A percentile compares a stretch with the other conserved stretches of the same genome.
Evolutionary conservation across 2,113 vertebrate genomes (phyloP).

Genomic region (Onychostruthus taczanowskii): DNA sequence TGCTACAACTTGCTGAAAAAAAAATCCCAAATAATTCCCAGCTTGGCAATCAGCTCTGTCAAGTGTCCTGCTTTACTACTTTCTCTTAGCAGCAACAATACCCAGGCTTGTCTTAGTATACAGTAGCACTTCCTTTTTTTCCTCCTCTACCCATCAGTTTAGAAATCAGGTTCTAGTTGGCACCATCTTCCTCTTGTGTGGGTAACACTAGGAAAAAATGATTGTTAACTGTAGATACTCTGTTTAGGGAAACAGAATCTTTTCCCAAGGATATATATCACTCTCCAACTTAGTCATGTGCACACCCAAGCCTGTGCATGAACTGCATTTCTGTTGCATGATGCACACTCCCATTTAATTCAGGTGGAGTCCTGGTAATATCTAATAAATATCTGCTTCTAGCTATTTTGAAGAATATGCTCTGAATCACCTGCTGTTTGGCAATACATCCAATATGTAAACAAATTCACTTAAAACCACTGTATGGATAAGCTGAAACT

Average conservation of each 20-base stretch:
- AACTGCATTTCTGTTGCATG: slow-evolving; percentile 61
- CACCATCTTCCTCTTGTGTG: slow-evolving; percentile 16
- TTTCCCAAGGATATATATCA: slow-evolving; percentile 22
- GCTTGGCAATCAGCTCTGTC: background rate
- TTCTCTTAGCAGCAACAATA: background rate
- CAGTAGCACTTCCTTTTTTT: background rate
- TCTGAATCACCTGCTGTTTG: slow-evolving; percentile 1
- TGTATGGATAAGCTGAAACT: background rate
- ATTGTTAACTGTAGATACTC: slow-evolving; percentile 46
- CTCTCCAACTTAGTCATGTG: slow-evolving; percentile 51
- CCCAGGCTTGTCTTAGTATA: background rate
- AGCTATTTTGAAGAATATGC: background rate
- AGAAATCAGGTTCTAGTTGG: slow-evolving; percentile 21
- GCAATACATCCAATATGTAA: background rate
- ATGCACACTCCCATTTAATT: slow-evolving; percentile 47
- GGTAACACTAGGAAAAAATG: slow-evolving; percentile 21
- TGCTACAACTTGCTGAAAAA: background rate
- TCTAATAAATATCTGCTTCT: background rate
- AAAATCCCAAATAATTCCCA: background rate
- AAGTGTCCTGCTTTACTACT: background rate
- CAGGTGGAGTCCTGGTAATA: slow-evolving; percentile 41
- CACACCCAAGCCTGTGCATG: slow-evolving; percentile 55
- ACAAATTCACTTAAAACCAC: background rate
- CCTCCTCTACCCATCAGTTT: background rate
- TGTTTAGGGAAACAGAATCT: slow-evolving; percentile 43